Base-by-base conservation (phyloP, 2,113 vertebrate genomes). In the Archilochus colubris region DNA sequence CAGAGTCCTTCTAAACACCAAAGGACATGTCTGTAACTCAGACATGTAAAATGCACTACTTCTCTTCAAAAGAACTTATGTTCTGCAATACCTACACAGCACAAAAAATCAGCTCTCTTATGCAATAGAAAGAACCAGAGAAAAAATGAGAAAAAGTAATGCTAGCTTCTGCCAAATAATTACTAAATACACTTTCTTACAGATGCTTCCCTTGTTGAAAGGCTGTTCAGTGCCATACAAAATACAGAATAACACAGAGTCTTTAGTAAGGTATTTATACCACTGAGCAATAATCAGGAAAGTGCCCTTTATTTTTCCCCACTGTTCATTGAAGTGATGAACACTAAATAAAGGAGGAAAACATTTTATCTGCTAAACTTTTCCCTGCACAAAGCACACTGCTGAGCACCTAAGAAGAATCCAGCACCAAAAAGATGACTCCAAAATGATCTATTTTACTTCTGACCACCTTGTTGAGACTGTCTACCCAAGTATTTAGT, bases 21-120 rank as follows among this genome's bases (percentile, higher is more conserved):
- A 95, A 96, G 88, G 88, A 97, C 36, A 85, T 94, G 96, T 86
- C 96, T 97, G 93, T 38, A 94, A 97, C 94, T 72, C 81, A 97
- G 95, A 94, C 91, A 89, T 30, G 82, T 94, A 96, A 93, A 97
- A 97, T 83, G 84, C 86, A 84, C 90, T 38, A 58, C 88, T 83
- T 66, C 91, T 91, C 82, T 88, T 97, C 94, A 95, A 93, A 96
- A 95, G 92, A 81, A 57, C 51, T 76, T 84, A 66, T 80, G 70
- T 80, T 89, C 95, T 82, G 43, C 27, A 95, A 96, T 96, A 97
- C 97, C 97, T 95, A 97, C 96, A 95, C 88, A 92, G 28, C 79
- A 81, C 94, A 97, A 97, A 95, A 97, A 97, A 98, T 97, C 91
- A 97, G 72, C 82, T 96, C 96, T 86, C 91, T 94, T 94, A 96